Percentiles rank a stretch among this genome's conserved stretches.
Conservation (phyloP, 2,797 vertebrate genomes). For the Gymnodraco acuticeps region DNA sequence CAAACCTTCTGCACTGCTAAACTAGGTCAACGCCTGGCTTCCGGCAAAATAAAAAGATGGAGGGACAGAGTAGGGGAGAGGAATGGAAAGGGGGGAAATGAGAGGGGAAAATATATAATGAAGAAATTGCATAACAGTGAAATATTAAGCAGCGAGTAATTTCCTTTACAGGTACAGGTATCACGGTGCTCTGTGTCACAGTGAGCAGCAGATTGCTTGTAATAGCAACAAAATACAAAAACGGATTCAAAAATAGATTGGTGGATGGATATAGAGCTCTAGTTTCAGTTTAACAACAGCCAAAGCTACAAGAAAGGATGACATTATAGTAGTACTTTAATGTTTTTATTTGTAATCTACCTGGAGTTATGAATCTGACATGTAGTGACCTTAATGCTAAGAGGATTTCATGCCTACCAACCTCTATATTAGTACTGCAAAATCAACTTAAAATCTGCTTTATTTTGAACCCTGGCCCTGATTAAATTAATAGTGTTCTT, state of each 20-base stretch:
- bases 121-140: conserved; percentile 60
- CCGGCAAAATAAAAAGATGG: conserved; percentile 59
- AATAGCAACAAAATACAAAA: neutral
- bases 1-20: conserved; percentile 74
- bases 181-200: conserved; percentile 27
- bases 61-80: conserved; percentile 23
- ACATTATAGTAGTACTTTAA: conserved; percentile 10
- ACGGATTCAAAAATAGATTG: neutral
- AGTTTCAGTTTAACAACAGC: neutral
- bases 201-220: conserved; percentile 28
- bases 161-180: neutral
- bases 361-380: conserved; percentile 41
- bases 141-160: conserved; percentile 23
- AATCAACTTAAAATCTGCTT: conserved; percentile 29
- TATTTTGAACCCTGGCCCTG: conserved; percentile 3
- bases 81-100: conserved; percentile 19
- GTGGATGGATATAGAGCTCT: neutral
- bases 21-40: conserved; percentile 81
- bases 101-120: conserved; percentile 51
- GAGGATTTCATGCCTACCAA: conserved; percentile 36
- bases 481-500: conserved; percentile 10
- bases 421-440: conserved; percentile 17
- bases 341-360: conserved; percentile 47
- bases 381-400: conserved; percentile 41
- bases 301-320: neutral